Conservation (phyloP, 1,140 invertebrate species). For the Fopius arisanus region DNA sequence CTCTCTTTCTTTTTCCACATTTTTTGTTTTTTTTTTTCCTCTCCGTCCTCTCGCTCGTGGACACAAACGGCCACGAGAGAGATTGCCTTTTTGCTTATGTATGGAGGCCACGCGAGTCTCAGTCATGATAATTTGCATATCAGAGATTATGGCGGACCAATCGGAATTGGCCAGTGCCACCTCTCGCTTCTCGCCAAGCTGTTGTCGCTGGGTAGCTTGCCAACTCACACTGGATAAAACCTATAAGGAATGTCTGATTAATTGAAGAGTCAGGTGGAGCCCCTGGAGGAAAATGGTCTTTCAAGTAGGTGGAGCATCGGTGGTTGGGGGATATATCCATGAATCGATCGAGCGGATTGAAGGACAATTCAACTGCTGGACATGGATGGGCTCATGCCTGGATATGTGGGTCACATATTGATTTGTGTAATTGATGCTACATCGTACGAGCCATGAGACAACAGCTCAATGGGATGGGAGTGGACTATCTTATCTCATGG, state of each 20-base stretch:
- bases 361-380: constrained; percentile 11
- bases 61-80: constrained; percentile 8
- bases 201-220: not conserved
- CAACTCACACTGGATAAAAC: not conserved
- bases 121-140: not conserved
- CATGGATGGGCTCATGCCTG: not conserved
- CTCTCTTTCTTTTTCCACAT: not conserved
- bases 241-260: constrained; percentile 14
- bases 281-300: not conserved
- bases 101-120: not conserved
- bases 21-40: not conserved
- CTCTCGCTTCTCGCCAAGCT: not conserved
- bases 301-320: constrained; percentile 24
- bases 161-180: not conserved
- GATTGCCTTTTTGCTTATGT: constrained; percentile 1
- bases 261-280: constrained; percentile 18
- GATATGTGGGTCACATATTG: constrained; percentile 2
- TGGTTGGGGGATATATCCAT: not conserved
- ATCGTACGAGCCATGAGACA: not conserved
- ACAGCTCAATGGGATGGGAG: not conserved
- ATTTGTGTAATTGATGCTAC: constrained; percentile 13
- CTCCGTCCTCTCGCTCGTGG: not conserved
- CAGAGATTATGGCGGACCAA: not conserved
- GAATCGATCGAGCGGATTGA: constrained; percentile 10
- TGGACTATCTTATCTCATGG: not conserved